A percentile compares a stretch with the other conserved stretches of the same genome.
Evolutionary conservation across 2,113 vertebrate genomes (phyloP).

Genomic region (Zosterops japonicus): DNA sequence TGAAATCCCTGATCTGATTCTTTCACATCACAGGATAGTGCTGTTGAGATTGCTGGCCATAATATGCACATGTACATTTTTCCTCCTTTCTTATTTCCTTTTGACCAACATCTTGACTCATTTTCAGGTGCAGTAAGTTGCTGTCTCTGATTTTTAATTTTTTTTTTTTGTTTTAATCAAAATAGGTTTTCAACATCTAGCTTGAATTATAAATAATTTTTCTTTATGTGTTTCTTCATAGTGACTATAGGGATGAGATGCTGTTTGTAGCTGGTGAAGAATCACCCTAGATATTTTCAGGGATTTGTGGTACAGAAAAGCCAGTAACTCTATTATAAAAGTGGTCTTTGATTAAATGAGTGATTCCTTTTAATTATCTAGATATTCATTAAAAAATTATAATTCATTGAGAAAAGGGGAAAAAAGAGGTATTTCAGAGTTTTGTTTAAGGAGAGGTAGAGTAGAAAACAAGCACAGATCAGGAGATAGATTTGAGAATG

Average conservation of each 20-base stretch:
- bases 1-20: neutral
- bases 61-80: rapidly evolving
- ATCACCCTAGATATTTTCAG: neutral
- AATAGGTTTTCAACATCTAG: neutral
- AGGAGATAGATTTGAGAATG: neutral
- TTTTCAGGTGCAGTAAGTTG: neutral
- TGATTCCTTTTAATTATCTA: neutral
- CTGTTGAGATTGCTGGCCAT: neutral
- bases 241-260: neutral
- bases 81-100: neutral
- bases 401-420: neutral
- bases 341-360: neutral
- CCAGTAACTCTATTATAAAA: neutral
- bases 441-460: neutral
- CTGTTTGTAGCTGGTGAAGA: neutral
- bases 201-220: neutral
- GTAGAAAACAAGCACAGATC: neutral
- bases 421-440: neutral
- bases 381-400: neutral
- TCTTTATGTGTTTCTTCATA: neutral
- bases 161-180: neutral
- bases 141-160: neutral
- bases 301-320: neutral
- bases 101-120: neutral
- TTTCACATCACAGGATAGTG: neutral